Percentiles rank a stretch among this genome's conserved stretches.
These are phyloP conservation scores for Lampris megalopsis DNA, from an alignment of 2,113 vertebrate species.

Conservation along the genomic window DNA sequence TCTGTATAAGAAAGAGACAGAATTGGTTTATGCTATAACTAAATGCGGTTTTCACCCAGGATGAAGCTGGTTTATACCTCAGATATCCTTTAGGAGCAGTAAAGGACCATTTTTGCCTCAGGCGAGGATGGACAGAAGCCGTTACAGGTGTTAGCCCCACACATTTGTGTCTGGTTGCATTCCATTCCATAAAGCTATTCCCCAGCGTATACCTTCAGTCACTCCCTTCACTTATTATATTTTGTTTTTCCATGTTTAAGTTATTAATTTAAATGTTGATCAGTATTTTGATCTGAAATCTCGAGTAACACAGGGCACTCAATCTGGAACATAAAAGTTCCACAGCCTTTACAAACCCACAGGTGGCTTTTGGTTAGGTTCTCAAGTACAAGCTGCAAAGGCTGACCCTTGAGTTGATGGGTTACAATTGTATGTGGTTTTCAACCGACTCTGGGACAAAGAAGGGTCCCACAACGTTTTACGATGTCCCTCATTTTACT, in stretches of 20 bases:
- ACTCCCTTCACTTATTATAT: not conserved
- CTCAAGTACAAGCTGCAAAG: too few species aligned
- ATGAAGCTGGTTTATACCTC: slow-evolving; percentile 10
- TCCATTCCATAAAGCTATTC: slow-evolving; percentile 5
- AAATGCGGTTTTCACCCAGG: slow-evolving; percentile 21
- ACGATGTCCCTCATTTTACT: slow-evolving; percentile 14
- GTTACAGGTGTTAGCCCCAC: slow-evolving; percentile 5
- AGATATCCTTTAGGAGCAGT: not conserved
- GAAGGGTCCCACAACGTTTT: slow-evolving; percentile 23
- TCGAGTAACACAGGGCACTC: not conserved
- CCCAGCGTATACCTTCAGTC: not conserved
- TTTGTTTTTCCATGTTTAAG: not conserved
- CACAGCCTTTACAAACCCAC: not conserved
- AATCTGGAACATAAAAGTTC: not conserved
- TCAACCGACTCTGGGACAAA: slow-evolving; percentile 60
- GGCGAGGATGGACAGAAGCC: not conserved
- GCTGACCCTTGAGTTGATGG: not conserved
- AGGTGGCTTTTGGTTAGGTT: too few species aligned
- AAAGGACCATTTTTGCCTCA: slow-evolving; percentile 10
- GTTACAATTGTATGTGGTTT: slow-evolving; percentile 34
- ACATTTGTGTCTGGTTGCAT: slow-evolving; percentile 3
- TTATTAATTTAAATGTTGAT: not conserved
- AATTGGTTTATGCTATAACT: slow-evolving; percentile 21
- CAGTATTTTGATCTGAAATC: not conserved
- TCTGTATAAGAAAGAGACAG: not conserved